Evolutionary conservation across 2,888 invertebrate genomes (phyloP), one percentile per base, ranked within the genome.

Genomic region (Neuroscelio doddi): DNA sequence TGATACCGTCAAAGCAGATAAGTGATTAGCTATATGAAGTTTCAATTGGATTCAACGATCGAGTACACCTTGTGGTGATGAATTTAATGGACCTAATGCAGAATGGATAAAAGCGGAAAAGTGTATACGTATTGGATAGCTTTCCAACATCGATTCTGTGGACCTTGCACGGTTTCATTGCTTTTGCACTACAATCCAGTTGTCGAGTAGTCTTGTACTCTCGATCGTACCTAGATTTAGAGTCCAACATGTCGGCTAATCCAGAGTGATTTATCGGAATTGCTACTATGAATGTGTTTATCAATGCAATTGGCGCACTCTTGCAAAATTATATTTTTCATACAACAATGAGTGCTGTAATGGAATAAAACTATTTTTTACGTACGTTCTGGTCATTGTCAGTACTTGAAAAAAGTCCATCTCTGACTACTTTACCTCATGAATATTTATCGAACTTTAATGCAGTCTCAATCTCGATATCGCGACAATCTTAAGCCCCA

Each of bases 361-460:
- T n/a, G n/a, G n/a, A n/a, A n/a, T n/a, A n/a, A n/a, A 5, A 26
- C 30, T 30, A 12, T 30, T 30, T 30, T 27, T 8, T 7, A 8
- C 27, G 5, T 27, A 8, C 15, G 17, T 32, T 15, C n/a, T 29
- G 16, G 26, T 36, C 27, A 47, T 51, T 45, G 24, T 45, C 30
- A 9, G 32, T 36, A 42, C 26, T 47, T 26, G 24, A 41, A 38
- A 45, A 64, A 53, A 64, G 49, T 21, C 49, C 38, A 39, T 57
- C 30, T 45, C 16, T 9, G 32, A 45, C 39, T 53, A 44, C 53
- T 34, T 47, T 27, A 30, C 15, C 36, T 44, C 41, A 41, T 73
- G 73, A 73, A 74, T 73, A 74, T 74, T 74, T 72, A 74, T 67
- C 61, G 46, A 17, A 41, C 47, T 53, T 68, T 65, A 69, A 69